Conservation (phyloP, 2,888 invertebrate species). For the Sarcophaga caerulescens region DNA sequence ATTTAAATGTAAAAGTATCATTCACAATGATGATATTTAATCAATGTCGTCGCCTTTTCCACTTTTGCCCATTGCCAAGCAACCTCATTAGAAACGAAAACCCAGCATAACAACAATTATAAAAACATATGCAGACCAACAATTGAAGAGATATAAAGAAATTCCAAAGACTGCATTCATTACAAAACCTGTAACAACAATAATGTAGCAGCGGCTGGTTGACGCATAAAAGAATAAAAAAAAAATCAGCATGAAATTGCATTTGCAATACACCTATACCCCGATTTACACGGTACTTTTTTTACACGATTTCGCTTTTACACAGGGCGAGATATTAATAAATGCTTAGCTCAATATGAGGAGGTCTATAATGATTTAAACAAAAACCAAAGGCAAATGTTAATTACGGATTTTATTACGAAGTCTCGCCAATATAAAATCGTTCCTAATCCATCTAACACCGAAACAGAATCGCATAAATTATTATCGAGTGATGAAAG, state of each 20-base stretch:
- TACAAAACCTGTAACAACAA: background rate
- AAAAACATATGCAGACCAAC: background rate
- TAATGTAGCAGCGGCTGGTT: slow-evolving; percentile 47
- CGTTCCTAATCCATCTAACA: too few species aligned
- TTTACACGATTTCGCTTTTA: too few species aligned
- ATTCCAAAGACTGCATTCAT: background rate
- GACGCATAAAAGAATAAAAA: slow-evolving; percentile 4
- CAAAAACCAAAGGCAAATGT: too few species aligned
- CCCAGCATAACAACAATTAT: background rate
- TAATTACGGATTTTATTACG: too few species aligned
- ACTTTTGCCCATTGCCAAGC: background rate
- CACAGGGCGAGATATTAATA: too few species aligned
- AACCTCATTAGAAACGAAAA: slow-evolving; percentile 5
- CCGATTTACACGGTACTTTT: too few species aligned
- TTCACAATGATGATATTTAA: background rate
- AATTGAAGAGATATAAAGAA: background rate
- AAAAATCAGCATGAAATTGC: background rate
- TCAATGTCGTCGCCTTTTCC: background rate
- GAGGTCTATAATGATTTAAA: too few species aligned
- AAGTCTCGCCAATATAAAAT: too few species aligned
- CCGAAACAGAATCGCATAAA: too few species aligned
- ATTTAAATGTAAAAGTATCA: slow-evolving; percentile 50
- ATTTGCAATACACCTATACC: too few species aligned
- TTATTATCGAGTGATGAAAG: too few species aligned
- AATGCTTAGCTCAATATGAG: too few species aligned